Evolutionary conservation across 2,113 vertebrate species (phyloP).

Genomic region (Boulengerochromis microlepis): DNA sequence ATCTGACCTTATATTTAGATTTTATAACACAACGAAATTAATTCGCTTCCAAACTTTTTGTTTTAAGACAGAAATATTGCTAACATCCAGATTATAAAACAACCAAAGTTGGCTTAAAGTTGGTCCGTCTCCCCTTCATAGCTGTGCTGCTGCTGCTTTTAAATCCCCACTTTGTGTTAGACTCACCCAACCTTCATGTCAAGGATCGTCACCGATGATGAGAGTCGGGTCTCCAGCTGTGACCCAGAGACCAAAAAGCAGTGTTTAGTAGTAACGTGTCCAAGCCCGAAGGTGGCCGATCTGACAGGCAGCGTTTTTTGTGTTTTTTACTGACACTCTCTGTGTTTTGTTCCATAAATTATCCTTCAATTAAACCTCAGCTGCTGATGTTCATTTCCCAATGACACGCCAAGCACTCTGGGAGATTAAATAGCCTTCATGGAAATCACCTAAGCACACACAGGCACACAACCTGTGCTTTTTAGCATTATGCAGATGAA

Average conservation of each 20-base stretch:
- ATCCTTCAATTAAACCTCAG: background rate
- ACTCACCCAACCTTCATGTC: background rate
- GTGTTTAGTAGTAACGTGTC: background rate
- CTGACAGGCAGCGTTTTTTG: background rate
- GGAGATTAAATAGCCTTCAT: background rate
- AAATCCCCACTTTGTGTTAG: background rate
- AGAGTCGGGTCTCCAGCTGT: background rate
- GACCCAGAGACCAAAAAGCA: background rate
- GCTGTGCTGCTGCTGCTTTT: background rate
- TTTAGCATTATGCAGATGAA: background rate
- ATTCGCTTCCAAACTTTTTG: background rate
- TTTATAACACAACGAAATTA: background rate
- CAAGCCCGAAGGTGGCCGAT: background rate
- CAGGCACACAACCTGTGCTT: background rate
- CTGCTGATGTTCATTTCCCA: background rate
- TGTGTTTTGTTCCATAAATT: background rate
- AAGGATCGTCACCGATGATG: background rate
- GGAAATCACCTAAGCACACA: background rate
- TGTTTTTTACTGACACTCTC: background rate
- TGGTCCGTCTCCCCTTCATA: background rate
- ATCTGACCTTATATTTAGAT: background rate
- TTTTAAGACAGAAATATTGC: background rate
- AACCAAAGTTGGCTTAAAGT: background rate
- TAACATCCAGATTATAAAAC: background rate
- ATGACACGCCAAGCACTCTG: background rate